These are phyloP conservation scores for Lagenorhynchus albirostris DNA, from an alignment of 2,113 vertebrate species.

Conservation along the genomic window DNA sequence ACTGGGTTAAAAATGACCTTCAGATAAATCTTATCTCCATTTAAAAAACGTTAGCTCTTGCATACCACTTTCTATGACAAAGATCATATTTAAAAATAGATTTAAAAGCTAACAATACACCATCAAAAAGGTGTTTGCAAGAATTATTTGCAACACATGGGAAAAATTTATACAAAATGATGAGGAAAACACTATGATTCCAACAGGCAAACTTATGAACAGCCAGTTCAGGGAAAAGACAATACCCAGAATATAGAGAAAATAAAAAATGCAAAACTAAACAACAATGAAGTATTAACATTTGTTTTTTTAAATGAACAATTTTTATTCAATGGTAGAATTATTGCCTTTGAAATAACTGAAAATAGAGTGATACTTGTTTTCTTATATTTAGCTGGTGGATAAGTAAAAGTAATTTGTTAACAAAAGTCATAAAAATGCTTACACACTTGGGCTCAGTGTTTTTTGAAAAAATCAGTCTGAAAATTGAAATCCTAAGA, in stretches of 20 bases:
- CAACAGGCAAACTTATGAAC: neutral
- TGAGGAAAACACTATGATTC: neutral
- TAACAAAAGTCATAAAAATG: constrained; percentile 11
- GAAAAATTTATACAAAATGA: neutral
- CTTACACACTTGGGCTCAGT: neutral
- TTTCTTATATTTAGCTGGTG: constrained; percentile 8
- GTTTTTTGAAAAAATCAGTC: neutral
- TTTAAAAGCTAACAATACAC: neutral
- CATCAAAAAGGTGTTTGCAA: neutral
- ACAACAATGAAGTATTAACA: neutral
- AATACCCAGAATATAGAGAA: neutral
- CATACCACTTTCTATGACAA: neutral
- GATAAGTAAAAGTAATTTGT: neutral
- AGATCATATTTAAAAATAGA: neutral
- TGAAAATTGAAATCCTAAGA: too few species aligned
- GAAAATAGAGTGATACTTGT: neutral
- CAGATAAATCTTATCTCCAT: neutral
- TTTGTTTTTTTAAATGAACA: neutral
- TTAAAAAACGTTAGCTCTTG: neutral
- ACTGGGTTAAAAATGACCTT: neutral
- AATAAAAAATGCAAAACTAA: neutral
- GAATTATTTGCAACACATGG: neutral
- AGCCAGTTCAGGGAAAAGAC: neutral
- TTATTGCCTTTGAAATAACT: neutral
- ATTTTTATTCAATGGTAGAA: neutral